phyloP scores from a whole-genome alignment of 2,113 vertebrate genomes.

The Chrysochloris asiatica region DNA sequence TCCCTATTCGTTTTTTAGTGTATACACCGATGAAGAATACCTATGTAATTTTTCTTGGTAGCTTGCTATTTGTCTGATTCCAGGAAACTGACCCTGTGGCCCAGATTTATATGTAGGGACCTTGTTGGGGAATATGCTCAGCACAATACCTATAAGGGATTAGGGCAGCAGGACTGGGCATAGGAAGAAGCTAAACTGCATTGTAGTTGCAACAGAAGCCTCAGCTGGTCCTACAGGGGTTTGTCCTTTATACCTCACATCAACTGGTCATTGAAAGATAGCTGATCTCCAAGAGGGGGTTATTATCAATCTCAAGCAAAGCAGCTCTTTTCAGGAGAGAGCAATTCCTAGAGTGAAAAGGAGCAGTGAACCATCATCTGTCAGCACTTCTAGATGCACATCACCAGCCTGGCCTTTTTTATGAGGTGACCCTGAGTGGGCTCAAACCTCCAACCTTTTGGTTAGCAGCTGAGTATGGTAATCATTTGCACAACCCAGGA shows the following conservation, averaged over 20 bases:
- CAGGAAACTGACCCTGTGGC: neutral
- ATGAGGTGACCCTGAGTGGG: neutral
- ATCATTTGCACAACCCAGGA: neutral
- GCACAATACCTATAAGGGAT: neutral
- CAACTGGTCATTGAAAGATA: neutral
- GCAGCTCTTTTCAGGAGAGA: neutral
- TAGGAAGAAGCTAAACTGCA: neutral
- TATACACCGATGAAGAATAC: neutral
- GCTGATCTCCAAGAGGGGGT: neutral
- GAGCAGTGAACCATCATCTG: neutral
- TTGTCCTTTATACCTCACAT: neutral
- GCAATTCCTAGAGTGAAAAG: neutral
- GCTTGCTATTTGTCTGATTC: neutral
- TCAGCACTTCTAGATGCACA: neutral
- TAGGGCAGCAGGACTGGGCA: neutral
- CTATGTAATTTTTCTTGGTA: neutral
- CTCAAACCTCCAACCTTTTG: neutral
- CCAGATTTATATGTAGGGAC: neutral
- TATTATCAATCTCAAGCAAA: neutral
- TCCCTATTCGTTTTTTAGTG: neutral
- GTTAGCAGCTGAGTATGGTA: neutral
- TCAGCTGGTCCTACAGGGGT: neutral
- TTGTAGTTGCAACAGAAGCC: neutral
- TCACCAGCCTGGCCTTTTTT: neutral
- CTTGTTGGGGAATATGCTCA: neutral